Percentiles rank a stretch among this genome's conserved stretches.
Conservation (phyloP, 2,797 vertebrate genomes). For the Tadarida brasiliensis region DNA sequence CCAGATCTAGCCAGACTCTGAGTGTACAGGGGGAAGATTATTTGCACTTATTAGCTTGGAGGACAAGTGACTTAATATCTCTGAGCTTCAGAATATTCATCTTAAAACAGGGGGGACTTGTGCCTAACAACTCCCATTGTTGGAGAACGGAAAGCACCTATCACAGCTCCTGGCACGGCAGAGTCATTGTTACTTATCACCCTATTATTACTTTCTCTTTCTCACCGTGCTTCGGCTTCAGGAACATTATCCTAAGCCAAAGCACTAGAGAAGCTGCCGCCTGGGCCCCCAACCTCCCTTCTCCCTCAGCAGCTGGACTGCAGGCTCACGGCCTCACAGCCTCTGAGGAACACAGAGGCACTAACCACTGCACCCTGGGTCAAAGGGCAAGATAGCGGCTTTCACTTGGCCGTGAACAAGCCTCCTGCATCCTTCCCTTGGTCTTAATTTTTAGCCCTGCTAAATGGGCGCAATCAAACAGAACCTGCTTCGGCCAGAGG, state of each 20-base stretch:
- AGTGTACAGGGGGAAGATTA: background rate
- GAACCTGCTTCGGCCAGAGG: background rate
- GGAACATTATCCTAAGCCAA: background rate
- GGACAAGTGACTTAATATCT: conserved; percentile 1
- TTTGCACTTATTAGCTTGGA: background rate
- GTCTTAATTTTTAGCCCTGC: conserved; percentile 7
- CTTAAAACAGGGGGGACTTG: background rate
- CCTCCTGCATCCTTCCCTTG: background rate
- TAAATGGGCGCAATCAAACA: conserved; percentile 36
- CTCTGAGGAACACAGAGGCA: background rate
- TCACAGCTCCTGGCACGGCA: background rate
- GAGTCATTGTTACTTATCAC: background rate
- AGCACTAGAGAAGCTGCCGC: background rate
- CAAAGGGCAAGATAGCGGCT: conserved; percentile 25
- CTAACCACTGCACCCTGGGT: background rate
- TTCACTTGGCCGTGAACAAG: background rate
- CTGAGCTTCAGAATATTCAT: conserved; percentile 35
- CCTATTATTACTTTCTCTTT: conserved; percentile 25
- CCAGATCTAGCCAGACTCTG: background rate
- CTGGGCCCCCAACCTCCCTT: background rate
- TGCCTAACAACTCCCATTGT: background rate
- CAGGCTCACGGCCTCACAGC: background rate
- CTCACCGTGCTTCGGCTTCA: background rate
- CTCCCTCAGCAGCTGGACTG: background rate
- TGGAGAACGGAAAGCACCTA: background rate